Conservation (phyloP, 2,113 vertebrate species). For the Paramormyrops kingsleyae region DNA sequence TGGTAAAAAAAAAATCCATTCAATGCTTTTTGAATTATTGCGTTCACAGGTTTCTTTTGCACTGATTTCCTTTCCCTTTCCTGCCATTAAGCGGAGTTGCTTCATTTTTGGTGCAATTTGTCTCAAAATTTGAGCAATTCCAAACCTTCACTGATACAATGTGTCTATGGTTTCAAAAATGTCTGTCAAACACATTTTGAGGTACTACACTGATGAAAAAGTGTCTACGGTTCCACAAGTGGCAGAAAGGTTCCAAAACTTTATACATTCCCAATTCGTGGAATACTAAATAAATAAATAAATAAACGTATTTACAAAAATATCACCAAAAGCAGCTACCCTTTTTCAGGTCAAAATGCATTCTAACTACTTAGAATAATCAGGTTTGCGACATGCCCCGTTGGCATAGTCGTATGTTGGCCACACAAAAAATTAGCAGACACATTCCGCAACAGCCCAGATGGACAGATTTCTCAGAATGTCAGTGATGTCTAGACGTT, state of each 20-base stretch:
- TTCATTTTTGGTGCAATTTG: not conserved
- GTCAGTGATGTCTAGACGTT: not conserved
- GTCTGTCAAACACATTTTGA: not conserved
- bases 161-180: not conserved
- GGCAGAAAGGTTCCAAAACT: not conserved
- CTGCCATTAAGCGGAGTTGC: not conserved
- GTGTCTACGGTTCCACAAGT: not conserved
- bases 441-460: not conserved
- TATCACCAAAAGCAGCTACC: constrained; percentile 5
- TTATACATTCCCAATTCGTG: not conserved
- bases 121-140: not conserved
- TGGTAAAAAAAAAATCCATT: not conserved
- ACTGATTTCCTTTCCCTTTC: not conserved
- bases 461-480: not conserved
- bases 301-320: not conserved
- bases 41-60: not conserved
- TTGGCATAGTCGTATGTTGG: not conserved
- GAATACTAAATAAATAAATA: not conserved
- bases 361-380: not conserved
- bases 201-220: not conserved
- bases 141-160: not conserved
- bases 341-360: not conserved
- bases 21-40: not conserved
- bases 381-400: not conserved
- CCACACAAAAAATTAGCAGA: not conserved